These are phyloP conservation scores for Chelonoidis abingdonii DNA, from an alignment of 2,113 vertebrate genomes.

Conservation along the genomic window DNA sequence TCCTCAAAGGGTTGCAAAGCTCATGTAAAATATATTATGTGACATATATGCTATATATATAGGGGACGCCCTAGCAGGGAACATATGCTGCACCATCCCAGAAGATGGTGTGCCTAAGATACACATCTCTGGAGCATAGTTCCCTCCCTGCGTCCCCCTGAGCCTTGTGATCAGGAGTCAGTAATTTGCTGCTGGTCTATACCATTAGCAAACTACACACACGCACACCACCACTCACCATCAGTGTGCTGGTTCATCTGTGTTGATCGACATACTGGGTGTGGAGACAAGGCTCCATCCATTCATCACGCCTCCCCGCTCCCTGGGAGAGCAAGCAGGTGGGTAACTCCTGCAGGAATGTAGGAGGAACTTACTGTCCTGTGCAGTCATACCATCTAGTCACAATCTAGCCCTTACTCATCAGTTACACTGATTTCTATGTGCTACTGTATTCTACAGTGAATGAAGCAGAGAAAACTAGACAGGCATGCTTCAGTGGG, in stretches of 20 bases:
- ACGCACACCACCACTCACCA: too few relatives aligned
- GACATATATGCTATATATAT: not conserved
- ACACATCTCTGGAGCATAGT: not conserved
- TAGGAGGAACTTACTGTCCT: not conserved
- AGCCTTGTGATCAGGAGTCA: not conserved
- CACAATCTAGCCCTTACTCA: not conserved
- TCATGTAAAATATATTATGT: not conserved
- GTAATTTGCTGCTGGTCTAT: not conserved
- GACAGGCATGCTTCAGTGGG: not conserved
- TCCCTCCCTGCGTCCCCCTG: not conserved
- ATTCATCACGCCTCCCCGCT: too few relatives aligned
- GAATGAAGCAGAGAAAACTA: accelerated
- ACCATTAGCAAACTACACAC: too few relatives aligned
- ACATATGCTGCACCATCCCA: not conserved
- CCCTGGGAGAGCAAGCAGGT: too few relatives aligned
- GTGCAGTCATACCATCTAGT: not conserved
- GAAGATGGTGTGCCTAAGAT: not conserved
- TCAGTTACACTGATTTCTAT: not conserved
- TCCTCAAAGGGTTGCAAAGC: not conserved
- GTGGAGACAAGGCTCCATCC: too few relatives aligned
- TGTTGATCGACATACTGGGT: too few relatives aligned
- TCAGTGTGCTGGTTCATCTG: too few relatives aligned
- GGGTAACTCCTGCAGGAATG: accelerated
- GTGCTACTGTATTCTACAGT: not conserved
- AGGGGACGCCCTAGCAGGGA: accelerated